Percentiles rank a stretch among this genome's conserved stretches.
Conservation (phyloP, 2,797 vertebrate genomes). For the Microctenopoma stevenorrisi region DNA sequence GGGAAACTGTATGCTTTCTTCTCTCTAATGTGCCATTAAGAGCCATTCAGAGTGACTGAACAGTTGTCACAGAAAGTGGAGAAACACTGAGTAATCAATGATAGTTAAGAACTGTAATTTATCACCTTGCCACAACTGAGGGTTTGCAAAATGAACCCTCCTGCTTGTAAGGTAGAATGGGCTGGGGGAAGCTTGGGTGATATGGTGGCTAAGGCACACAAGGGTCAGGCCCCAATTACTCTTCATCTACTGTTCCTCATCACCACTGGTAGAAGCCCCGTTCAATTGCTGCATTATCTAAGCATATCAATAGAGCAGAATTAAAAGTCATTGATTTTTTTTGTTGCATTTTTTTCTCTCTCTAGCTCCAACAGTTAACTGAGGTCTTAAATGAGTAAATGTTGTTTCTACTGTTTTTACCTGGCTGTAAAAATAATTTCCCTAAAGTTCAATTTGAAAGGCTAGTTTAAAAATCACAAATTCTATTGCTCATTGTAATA, state of each 20-base stretch:
- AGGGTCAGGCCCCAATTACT: conserved; percentile 85
- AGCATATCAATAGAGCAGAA: conserved; percentile 84
- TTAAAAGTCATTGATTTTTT: conserved; percentile 87
- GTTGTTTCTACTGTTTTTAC: background rate
- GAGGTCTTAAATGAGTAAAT: conserved; percentile 47
- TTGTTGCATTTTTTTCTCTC: conserved; percentile 53
- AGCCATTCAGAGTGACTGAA: conserved; percentile 93
- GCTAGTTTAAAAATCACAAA: background rate
- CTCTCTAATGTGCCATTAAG: conserved; percentile 93
- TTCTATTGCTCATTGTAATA: conserved; percentile 15
- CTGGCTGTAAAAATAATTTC: too few species aligned
- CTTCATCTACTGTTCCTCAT: conserved; percentile 84
- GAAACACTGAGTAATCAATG: conserved; percentile 97
- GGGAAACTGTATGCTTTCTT: conserved; percentile 82
- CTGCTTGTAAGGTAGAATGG: conserved; percentile 62
- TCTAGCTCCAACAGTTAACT: conserved; percentile 48
- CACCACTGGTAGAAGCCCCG: conserved; percentile 81
- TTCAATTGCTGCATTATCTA: conserved; percentile 85
- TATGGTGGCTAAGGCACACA: conserved; percentile 68
- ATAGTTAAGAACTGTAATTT: conserved; percentile 98
- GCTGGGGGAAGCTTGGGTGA: conserved; percentile 69
- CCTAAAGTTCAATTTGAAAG: background rate
- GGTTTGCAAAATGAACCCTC: conserved; percentile 81
- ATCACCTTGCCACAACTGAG: conserved; percentile 96
- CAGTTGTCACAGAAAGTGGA: conserved; percentile 92